Conservation (phyloP, 2,113 vertebrate species). For the Leucopternis melanops region DNA sequence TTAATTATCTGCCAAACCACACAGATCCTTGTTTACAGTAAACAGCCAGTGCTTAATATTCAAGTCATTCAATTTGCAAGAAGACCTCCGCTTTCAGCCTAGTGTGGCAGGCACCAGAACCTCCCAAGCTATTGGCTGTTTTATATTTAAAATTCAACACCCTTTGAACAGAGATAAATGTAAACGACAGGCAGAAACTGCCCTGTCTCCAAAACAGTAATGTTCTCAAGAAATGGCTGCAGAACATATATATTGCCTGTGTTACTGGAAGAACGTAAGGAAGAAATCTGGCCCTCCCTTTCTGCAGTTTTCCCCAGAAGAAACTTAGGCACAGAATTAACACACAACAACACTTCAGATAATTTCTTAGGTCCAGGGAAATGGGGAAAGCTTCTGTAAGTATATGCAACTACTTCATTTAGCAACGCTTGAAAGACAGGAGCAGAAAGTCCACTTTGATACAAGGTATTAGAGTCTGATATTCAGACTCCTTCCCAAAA, state of each 20-base stretch:
- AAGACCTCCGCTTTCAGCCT: background rate
- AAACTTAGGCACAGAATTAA: background rate
- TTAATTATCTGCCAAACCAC: background rate
- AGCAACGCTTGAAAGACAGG: background rate
- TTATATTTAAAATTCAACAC: background rate
- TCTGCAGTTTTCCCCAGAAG: background rate
- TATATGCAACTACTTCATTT: background rate
- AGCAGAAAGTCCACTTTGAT: background rate
- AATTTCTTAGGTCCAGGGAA: background rate
- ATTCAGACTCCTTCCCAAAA: background rate
- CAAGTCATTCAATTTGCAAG: background rate
- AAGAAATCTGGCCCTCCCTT: background rate
- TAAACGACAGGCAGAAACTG: background rate
- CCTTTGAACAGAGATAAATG: background rate
- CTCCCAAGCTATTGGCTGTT: background rate
- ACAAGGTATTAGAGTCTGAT: background rate
- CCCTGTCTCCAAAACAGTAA: background rate
- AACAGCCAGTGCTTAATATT: background rate
- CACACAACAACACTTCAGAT: background rate
- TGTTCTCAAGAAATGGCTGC: background rate
- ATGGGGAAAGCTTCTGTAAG: background rate
- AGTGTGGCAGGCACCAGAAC: background rate
- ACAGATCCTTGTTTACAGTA: background rate
- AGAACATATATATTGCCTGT: background rate
- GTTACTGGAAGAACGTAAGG: background rate